These are phyloP conservation scores for Drosophila subobscura DNA, from an alignment of 1,140 invertebrate genomes.

Conservation along the genomic window DNA sequence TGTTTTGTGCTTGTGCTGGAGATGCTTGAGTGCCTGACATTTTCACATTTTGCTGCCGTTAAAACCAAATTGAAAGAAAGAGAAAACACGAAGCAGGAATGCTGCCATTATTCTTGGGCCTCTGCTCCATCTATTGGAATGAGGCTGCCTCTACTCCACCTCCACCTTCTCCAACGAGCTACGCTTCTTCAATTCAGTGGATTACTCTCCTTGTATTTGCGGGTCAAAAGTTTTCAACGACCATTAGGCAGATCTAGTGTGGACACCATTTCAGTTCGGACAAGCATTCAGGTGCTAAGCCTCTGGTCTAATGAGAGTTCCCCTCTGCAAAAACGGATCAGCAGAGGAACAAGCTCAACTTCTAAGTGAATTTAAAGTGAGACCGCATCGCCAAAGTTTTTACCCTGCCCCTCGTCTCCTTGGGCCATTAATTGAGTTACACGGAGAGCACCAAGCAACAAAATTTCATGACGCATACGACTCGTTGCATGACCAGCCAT, in stretches of 20 bases:
- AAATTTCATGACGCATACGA: conserved; percentile 74
- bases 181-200: conserved; percentile 39
- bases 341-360: conserved; percentile 27
- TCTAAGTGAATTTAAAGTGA: conserved; percentile 72
- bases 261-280: conserved; percentile 38
- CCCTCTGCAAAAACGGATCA: conserved; percentile 5
- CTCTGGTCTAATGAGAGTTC: conserved; percentile 35
- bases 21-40: conserved; percentile 69
- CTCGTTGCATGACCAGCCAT: conserved; percentile 49
- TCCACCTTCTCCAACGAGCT: conserved; percentile 1
- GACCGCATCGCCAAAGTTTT: conserved; percentile 33
- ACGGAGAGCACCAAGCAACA: conserved; percentile 55
- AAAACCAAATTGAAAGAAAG: conserved; percentile 62
- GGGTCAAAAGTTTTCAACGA: conserved; percentile 54
- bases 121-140: conserved; percentile 2
- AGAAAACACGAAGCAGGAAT: conserved; percentile 31
- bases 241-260: conserved; percentile 58
- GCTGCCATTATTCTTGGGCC: conserved; percentile 34
- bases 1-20: conserved; percentile 46
- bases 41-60: conserved; percentile 75
- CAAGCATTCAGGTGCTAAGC: conserved; percentile 57
- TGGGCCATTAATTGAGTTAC: conserved; percentile 70
- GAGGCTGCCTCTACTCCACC: too few species aligned
- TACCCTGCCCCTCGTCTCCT: not conserved
- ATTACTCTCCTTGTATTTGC: conserved; percentile 23